phyloP scores from a whole-genome alignment of 2,113 vertebrate genomes.

The Saguinus imperator region DNA sequence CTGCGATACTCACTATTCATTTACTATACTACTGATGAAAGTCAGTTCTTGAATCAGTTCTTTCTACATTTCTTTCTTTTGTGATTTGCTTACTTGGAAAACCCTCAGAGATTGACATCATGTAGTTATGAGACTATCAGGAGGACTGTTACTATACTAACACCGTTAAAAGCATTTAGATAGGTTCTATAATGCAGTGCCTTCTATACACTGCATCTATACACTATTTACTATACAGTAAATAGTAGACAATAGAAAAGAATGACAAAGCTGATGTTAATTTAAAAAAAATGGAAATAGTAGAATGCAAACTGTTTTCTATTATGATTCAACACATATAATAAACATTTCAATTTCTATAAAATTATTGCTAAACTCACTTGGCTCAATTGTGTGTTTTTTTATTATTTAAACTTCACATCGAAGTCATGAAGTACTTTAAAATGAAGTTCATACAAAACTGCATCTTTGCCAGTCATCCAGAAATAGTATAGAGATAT shows the following conservation, averaged over 20 bases:
- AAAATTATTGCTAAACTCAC: conserved; percentile 42
- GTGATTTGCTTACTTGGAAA: conserved; percentile 40
- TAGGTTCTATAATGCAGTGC: neutral
- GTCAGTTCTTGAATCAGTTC: neutral
- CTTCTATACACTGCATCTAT: too few species aligned
- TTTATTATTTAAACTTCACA: conserved; percentile 51
- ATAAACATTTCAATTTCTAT: conserved; percentile 52
- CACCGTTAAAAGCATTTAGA: conserved; percentile 22
- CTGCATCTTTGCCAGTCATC: neutral
- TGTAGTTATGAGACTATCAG: conserved; percentile 29
- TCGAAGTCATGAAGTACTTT: conserved; percentile 33
- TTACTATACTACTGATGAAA: conserved; percentile 11
- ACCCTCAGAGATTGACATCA: conserved; percentile 24
- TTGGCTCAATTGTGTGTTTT: conserved; percentile 20
- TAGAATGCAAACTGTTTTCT: conserved; percentile 30
- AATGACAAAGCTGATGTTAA: conserved; percentile 43
- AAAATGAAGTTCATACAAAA: conserved; percentile 52
- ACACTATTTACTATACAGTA: too few species aligned
- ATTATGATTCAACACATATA: conserved; percentile 25
- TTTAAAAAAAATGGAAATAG: conserved; percentile 37
- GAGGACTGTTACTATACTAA: neutral
- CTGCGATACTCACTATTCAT: conserved; percentile 9
- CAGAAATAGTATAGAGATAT: conserved; percentile 31
- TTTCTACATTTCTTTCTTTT: conserved; percentile 42
- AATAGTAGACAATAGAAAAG: conserved; percentile 36